Percentiles rank a stretch among this genome's conserved stretches.
These are phyloP conservation scores for Oxyruncus cristatus DNA, from an alignment of 2,113 vertebrate species.

Conservation along the genomic window DNA sequence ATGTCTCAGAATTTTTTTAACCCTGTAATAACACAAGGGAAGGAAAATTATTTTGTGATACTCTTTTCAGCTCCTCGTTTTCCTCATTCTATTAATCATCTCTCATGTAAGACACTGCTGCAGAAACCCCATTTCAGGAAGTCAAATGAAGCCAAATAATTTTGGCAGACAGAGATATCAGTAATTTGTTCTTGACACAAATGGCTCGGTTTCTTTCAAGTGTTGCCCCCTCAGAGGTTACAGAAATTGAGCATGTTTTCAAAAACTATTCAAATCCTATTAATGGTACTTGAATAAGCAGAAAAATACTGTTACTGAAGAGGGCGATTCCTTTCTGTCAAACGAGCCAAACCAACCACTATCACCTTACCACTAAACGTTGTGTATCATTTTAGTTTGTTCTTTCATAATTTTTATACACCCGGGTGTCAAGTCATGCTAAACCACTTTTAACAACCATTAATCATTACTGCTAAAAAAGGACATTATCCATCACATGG, in stretches of 20 bases:
- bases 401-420: background rate
- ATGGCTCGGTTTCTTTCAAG: background rate
- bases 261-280: background rate
- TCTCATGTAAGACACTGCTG: background rate
- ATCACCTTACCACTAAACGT: background rate
- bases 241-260: background rate
- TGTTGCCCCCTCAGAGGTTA: background rate
- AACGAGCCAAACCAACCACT: background rate
- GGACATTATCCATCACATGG: background rate
- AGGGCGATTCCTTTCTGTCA: background rate
- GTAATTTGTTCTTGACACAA: background rate
- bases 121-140: background rate
- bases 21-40: background rate
- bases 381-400: background rate
- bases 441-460: background rate
- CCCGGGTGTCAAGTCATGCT: background rate
- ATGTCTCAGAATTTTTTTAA: background rate
- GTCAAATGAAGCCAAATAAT: slow-evolving; percentile 14
- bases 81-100: slow-evolving; percentile 17
- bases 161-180: background rate
- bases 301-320: background rate
- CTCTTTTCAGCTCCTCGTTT: background rate
- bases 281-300: background rate
- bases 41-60: background rate
- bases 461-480: background rate